phyloP scores from a whole-genome alignment of 2,888 invertebrate genomes.

The Loripinus fragilis region DNA sequence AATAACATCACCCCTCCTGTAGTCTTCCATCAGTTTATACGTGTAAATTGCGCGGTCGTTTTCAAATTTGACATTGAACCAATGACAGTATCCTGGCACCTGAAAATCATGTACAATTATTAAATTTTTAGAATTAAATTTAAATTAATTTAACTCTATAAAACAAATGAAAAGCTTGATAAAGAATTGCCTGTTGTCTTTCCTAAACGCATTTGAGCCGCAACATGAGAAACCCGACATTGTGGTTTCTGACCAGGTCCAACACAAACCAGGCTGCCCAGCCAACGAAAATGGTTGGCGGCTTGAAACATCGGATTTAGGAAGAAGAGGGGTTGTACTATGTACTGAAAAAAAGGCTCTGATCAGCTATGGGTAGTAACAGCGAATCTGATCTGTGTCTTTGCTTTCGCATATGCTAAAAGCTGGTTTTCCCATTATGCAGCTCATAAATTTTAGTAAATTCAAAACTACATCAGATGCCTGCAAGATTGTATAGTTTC shows the following conservation, averaged over 20 bases:
- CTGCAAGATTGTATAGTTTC: not conserved
- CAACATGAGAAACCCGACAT: too few species aligned
- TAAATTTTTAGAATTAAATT: not conserved
- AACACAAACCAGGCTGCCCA: too few species aligned
- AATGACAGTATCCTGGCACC: constrained; percentile 18
- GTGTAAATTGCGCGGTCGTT: constrained; percentile 18
- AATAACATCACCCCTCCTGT: constrained; percentile 11
- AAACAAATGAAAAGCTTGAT: not conserved
- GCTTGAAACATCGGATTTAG: too few species aligned
- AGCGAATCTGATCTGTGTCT: too few species aligned
- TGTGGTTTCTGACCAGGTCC: too few species aligned
- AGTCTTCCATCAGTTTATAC: not conserved
- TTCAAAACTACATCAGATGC: not conserved
- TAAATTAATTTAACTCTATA: not conserved
- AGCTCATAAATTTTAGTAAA: too few species aligned
- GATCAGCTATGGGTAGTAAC: too few species aligned
- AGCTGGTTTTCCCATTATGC: too few species aligned
- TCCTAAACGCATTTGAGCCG: not conserved
- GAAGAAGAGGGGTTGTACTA: too few species aligned
- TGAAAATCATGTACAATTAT: not conserved
- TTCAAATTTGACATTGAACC: constrained; percentile 18
- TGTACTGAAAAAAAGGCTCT: too few species aligned
- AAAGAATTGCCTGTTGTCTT: not conserved
- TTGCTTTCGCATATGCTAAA: too few species aligned
- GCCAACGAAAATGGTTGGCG: too few species aligned